phyloP scores from a whole-genome alignment of 2,888 invertebrate species.

The Parnassius smintheus region DNA sequence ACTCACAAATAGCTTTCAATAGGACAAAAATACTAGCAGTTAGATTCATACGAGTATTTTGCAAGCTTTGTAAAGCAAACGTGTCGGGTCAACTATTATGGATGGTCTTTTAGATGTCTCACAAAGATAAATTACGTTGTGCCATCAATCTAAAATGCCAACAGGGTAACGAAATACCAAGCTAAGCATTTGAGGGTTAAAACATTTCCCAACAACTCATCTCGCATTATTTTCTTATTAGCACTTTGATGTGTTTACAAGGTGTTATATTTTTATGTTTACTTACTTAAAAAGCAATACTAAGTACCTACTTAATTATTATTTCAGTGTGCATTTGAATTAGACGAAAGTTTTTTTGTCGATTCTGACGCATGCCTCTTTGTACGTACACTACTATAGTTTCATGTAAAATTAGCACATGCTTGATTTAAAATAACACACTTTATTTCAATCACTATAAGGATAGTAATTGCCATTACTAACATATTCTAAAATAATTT shows the following conservation, averaged over 20 bases:
- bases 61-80: conserved; percentile 42
- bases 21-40: conserved; percentile 23
- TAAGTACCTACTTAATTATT: background rate
- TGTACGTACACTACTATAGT: conserved; percentile 6
- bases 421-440: background rate
- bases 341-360: conserved; percentile 16
- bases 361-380: conserved; percentile 12
- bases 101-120: conserved; percentile 45
- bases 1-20: conserved; percentile 8
- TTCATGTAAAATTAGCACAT: conserved; percentile 11
- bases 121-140: conserved; percentile 45
- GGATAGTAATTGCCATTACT: too few species aligned
- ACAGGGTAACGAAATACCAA: conserved; percentile 36
- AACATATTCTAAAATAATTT: too few species aligned
- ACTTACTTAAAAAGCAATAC: background rate
- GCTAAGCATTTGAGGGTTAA: conserved; percentile 20
- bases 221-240: background rate
- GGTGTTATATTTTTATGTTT: too few species aligned
- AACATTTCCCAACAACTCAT: background rate
- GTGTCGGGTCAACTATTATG: conserved; percentile 43
- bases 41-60: conserved; percentile 32
- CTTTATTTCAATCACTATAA: too few species aligned
- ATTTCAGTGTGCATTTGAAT: conserved; percentile 17
- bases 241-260: too few species aligned
- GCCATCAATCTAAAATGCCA: conserved; percentile 48